Base-by-base conservation (phyloP, 1,140 invertebrate species). In the Rhopalosiphum padi region DNA sequence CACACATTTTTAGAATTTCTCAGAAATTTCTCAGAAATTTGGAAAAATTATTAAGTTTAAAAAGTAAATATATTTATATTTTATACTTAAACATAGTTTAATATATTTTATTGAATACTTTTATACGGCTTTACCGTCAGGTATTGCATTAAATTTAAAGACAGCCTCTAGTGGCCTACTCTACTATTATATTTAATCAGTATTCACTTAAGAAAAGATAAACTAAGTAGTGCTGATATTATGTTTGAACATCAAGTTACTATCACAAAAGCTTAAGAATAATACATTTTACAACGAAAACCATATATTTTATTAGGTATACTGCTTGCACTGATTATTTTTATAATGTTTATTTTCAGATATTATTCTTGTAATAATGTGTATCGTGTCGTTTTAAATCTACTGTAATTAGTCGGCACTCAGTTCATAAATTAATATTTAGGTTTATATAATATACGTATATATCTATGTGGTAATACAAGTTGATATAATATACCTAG, bases 331-430 rank as follows among this genome's bases (percentile, higher is more conserved):
- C 30, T 68, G 60, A n/a, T 68, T 68, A 68, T 68, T 68, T 68
- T 68, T 68, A 68, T 68, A 68, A 68, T 68, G 30, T 68, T 68
- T 68, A 68, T n/a, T 68, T 68, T 68, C 60, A 68, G 60, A 68
- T 68, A 68, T n/a, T 68, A 68, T 68, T 68, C 60, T n/a, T 68
- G 25, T 68, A 15, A 68, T n/a, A 8, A 25, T 55, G 23, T 55
- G 23, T 55, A 25, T 55, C 23, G 25, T 55, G 55, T 55, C 55
- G 23, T 55, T 25, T 55, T 55, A 25, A 30, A 55, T 55, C 55
- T 11, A 68, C 30, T 68, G 30, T 15, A n/a, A 68, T 30, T 4
- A 60, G 55, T 60, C 1, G 9, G 15, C 15, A 51, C 15, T 51
- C 48, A 51, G 60, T 68, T 68, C 11, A 68, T 68, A 68, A 68